These are phyloP conservation scores for Andricus grossulariae DNA, from an alignment of 1,140 invertebrate genomes.

Conservation along the genomic window DNA sequence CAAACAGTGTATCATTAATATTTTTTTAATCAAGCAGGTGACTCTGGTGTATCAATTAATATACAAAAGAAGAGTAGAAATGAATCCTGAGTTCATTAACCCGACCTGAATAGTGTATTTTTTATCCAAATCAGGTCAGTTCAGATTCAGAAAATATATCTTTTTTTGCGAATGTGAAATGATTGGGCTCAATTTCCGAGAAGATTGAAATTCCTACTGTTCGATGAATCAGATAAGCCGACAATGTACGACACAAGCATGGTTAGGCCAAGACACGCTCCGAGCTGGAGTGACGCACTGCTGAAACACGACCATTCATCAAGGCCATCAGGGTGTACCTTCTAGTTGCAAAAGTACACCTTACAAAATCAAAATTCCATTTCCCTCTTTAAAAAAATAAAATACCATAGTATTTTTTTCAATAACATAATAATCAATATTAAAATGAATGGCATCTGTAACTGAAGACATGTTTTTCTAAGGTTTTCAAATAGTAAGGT, in stretches of 20 bases:
- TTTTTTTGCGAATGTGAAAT: not conserved
- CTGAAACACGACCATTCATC: conserved; percentile 57
- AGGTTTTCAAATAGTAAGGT: no score
- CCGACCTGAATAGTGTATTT: not conserved
- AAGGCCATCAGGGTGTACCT: conserved; percentile 60
- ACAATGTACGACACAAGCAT: not conserved
- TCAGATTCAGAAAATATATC: not conserved
- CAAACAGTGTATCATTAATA: no score
- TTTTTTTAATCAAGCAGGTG: no score
- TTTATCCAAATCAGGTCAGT: not conserved
- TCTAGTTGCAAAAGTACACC: conserved; percentile 42
- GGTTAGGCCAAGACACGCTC: conserved; percentile 54
- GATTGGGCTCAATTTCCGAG: conserved; percentile 9
- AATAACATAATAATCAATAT: no score
- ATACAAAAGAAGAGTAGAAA: no score
- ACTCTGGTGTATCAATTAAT: no score
- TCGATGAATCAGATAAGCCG: conserved; percentile 3
- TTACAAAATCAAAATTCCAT: not conserved
- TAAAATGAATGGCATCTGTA: no score
- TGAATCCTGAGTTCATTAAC: not conserved
- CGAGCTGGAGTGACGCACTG: conserved; percentile 58
- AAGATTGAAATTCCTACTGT: conserved; percentile 11
- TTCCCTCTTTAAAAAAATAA: not conserved
- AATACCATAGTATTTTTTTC: no score
- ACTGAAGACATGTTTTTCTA: no score